phyloP scores from a whole-genome alignment of 2,888 invertebrate species.

The Polyommatus iphigenia region DNA sequence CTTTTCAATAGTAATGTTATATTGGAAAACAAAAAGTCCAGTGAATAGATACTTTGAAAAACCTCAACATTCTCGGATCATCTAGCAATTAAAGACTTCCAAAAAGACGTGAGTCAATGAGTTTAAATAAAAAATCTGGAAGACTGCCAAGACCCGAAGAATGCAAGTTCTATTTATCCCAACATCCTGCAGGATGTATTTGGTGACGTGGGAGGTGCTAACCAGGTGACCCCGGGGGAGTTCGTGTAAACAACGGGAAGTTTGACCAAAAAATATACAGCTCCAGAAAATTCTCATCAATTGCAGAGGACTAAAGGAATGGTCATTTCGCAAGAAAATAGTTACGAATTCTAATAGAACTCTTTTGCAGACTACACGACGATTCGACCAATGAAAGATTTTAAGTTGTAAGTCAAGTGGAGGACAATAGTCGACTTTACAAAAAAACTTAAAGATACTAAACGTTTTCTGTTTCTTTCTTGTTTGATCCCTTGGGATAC shows the following conservation, averaged over 20 bases:
- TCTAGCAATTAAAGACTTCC: background rate
- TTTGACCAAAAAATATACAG: constrained; percentile 35
- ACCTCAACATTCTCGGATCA: too few relatives aligned
- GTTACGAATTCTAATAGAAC: too few relatives aligned
- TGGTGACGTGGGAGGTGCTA: constrained; percentile 69
- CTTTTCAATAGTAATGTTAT: too few relatives aligned
- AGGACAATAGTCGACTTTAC: background rate
- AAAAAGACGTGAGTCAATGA: background rate
- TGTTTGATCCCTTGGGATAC: background rate
- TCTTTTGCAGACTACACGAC: too few relatives aligned
- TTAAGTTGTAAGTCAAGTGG: too few relatives aligned
- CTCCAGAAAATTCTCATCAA: background rate
- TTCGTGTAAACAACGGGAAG: constrained; percentile 38
- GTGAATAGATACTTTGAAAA: too few relatives aligned
- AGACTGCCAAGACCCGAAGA: background rate
- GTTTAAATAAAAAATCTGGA: background rate
- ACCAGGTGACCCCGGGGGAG: constrained; percentile 49
- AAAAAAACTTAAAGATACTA: background rate
- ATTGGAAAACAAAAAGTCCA: too few relatives aligned
- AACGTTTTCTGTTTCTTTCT: background rate
- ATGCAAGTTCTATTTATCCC: background rate
- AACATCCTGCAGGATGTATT: constrained; percentile 50
- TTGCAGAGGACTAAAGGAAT: background rate
- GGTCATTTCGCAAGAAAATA: background rate
- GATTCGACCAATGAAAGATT: too few relatives aligned